Evolutionary conservation across 2,888 invertebrate species (phyloP).

Genomic region (Gibbula magus): DNA sequence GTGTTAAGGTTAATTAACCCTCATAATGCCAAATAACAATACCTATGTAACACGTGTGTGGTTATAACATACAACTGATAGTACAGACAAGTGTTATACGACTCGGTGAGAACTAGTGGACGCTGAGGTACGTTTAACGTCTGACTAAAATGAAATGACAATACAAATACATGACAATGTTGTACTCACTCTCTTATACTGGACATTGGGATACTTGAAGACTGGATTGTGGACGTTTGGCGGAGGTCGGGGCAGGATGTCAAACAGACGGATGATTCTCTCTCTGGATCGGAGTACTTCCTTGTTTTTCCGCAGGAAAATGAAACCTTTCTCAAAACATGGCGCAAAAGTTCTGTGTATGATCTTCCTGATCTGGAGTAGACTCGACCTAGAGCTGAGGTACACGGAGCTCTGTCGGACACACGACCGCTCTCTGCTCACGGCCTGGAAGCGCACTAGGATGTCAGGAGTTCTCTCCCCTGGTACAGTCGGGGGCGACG

Average conservation of each 20-base stretch:
- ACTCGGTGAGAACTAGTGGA: too few species aligned
- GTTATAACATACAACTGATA: background rate
- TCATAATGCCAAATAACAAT: too few species aligned
- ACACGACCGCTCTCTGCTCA: conserved; percentile 37
- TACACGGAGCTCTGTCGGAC: conserved; percentile 35
- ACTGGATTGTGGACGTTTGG: conserved; percentile 25
- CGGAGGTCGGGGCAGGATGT: conserved; percentile 47
- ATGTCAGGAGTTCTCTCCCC: conserved; percentile 45
- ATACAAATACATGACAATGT: too few species aligned
- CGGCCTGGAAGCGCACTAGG: conserved; percentile 46
- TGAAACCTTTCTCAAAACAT: conserved; percentile 45
- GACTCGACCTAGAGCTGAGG: conserved; percentile 40
- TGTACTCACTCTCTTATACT: conserved; percentile 45
- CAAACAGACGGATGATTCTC: conserved; percentile 39
- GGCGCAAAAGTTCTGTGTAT: conserved; percentile 38
- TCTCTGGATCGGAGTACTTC: conserved; percentile 44
- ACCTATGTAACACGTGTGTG: too few species aligned
- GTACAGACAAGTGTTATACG: too few species aligned
- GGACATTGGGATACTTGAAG: conserved; percentile 45
- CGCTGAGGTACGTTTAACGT: too few species aligned
- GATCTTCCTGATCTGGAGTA: conserved; percentile 36
- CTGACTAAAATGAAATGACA: too few species aligned
- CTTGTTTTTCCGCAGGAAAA: conserved; percentile 43
- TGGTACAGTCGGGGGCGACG: conserved; percentile 42
- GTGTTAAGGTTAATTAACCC: too few species aligned